Percentiles rank a stretch among this genome's conserved stretches.
These are phyloP conservation scores for Drosophila birchii DNA, from an alignment of 2,888 invertebrate genomes.

Conservation along the genomic window DNA sequence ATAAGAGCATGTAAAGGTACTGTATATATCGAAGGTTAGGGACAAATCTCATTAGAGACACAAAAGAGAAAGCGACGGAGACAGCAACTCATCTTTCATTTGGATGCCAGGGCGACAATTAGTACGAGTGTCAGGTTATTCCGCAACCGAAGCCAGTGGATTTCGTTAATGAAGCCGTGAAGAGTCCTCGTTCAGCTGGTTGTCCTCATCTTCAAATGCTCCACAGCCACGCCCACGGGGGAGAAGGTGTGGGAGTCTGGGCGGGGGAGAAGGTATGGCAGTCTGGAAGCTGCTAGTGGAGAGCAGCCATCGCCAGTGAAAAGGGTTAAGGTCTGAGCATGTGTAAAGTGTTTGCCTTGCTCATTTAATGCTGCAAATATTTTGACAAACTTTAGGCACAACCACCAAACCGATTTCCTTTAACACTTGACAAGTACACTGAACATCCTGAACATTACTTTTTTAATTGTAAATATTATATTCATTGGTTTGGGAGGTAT, in stretches of 20 bases:
- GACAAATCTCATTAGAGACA: constrained; percentile 71
- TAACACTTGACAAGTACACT: neutral
- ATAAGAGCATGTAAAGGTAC: constrained; percentile 14
- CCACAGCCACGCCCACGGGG: constrained; percentile 40
- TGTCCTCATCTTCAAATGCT: constrained; percentile 12
- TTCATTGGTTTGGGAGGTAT: no score
- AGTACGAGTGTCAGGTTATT: constrained; percentile 79
- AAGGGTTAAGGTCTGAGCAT: constrained; percentile 63
- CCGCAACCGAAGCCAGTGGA: constrained; percentile 58
- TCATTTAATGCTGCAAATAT: constrained; percentile 73
- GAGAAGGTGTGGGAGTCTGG: neutral
- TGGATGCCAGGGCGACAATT: constrained; percentile 72
- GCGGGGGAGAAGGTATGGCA: neutral
- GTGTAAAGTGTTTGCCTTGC: constrained; percentile 74
- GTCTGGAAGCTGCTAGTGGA: neutral
- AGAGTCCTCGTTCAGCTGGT: constrained; percentile 11
- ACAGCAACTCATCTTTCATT: constrained; percentile 62
- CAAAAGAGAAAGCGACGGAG: constrained; percentile 56
- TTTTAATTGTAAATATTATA: neutral
- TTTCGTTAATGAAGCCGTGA: constrained; percentile 39
- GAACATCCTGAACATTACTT: neutral
- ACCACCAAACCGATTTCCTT: constrained; percentile 6
- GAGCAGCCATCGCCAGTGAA: constrained; percentile 3
- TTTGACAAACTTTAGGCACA: constrained; percentile 60
- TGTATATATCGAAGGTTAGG: constrained; percentile 25